Conservation (phyloP, 2,888 invertebrate species). For the Clepsis dumicolana region DNA sequence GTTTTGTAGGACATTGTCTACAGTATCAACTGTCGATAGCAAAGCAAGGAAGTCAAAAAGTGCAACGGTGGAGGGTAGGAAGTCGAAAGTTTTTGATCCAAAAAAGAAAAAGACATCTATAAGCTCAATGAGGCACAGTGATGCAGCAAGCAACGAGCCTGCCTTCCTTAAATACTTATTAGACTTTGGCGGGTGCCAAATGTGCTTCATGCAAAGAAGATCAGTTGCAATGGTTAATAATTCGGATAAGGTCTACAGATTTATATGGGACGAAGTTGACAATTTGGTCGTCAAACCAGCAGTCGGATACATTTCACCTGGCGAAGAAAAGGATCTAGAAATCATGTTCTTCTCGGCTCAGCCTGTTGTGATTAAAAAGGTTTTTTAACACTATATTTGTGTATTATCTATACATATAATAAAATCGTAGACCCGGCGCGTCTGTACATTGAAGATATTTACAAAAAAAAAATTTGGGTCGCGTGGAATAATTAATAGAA, state of each 20-base stretch:
- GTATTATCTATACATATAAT: too few species aligned
- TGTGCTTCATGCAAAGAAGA: conserved; percentile 67
- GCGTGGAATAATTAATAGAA: too few species aligned
- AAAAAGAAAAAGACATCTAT: conserved; percentile 62
- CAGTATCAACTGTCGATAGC: conserved; percentile 63
- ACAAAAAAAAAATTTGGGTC: too few species aligned
- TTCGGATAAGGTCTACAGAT: conserved; percentile 80
- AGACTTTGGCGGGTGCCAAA: conserved; percentile 77
- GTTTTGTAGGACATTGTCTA: conserved; percentile 58
- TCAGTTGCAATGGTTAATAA: conserved; percentile 77
- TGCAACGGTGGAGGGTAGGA: conserved; percentile 52
- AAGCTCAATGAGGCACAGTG: conserved; percentile 61
- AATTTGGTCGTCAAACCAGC: conserved; percentile 70
- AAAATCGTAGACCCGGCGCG: too few species aligned
- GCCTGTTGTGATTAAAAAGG: conserved; percentile 65
- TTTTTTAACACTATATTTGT: conserved; percentile 46
- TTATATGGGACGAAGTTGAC: conserved; percentile 69
- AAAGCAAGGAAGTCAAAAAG: conserved; percentile 42
- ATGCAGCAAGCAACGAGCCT: conserved; percentile 55
- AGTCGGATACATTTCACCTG: conserved; percentile 78
- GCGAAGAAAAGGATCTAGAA: conserved; percentile 81
- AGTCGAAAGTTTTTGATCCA: conserved; percentile 59
- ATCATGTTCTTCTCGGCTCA: conserved; percentile 70
- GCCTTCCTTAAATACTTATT: conserved; percentile 75
- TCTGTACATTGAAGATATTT: too few species aligned